Percentiles rank a stretch among this genome's conserved stretches.
These are phyloP conservation scores for Meiosimyza platycephala DNA, from an alignment of 2,888 invertebrate genomes.

Conservation along the genomic window DNA sequence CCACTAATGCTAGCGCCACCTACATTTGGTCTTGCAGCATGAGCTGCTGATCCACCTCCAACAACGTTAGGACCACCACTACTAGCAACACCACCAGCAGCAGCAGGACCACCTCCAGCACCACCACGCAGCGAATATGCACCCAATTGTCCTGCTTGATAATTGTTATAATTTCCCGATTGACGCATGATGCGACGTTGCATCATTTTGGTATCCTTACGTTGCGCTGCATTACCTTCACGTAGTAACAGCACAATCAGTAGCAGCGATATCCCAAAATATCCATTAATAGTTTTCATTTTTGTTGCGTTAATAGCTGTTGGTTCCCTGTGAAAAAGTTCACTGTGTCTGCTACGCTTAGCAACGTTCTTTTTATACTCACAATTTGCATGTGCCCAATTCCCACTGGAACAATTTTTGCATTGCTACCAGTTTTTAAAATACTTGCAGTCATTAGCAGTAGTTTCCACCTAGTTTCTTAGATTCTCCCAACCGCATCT, in stretches of 20 bases:
- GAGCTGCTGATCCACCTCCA: neutral
- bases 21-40: too few relatives aligned
- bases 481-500: too few relatives aligned
- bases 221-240: neutral
- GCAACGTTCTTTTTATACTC: too few relatives aligned
- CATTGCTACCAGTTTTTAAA: too few relatives aligned
- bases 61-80: neutral
- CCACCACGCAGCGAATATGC: slow-evolving; percentile 17
- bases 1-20: neutral
- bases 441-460: too few relatives aligned
- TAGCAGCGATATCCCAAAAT: neutral
- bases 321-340: too few relatives aligned
- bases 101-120: neutral
- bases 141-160: slow-evolving; percentile 14
- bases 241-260: neutral
- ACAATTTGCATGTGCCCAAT: too few relatives aligned
- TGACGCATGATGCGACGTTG: slow-evolving; percentile 39
- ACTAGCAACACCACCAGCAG: neutral
- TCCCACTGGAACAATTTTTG: too few relatives aligned
- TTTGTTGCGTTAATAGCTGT: neutral
- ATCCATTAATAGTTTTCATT: neutral
- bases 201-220: neutral
- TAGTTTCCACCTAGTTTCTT: too few relatives aligned
- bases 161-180: slow-evolving; percentile 42
- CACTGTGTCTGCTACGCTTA: neutral